These are phyloP conservation scores for Euplagia quadripunctaria DNA, from an alignment of 2,888 invertebrate genomes.

Conservation along the genomic window DNA sequence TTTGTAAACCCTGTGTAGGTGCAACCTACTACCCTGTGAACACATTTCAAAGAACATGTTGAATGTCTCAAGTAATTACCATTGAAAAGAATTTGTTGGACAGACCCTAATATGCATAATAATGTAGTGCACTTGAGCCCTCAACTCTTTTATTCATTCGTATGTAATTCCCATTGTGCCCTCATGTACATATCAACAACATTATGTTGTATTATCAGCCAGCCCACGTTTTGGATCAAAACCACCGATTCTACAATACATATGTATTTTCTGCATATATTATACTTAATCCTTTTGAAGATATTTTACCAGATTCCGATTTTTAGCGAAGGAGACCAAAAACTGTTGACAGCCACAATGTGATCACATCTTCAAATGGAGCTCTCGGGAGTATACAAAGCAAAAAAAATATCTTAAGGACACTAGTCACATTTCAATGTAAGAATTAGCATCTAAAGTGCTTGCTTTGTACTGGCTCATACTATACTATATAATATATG, in stretches of 20 bases:
- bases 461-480: background rate
- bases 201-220: background rate
- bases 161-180: conserved; percentile 65
- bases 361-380: background rate
- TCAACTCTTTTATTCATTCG: conserved; percentile 65
- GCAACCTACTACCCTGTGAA: conserved; percentile 33
- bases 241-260: background rate
- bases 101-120: conserved; percentile 60
- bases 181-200: conserved; percentile 4
- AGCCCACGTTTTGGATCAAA: background rate
- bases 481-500: too few species aligned
- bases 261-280: background rate
- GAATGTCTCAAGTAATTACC: conserved; percentile 40
- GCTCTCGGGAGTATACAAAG: too few species aligned
- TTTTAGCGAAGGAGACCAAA: background rate
- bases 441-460: background rate
- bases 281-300: background rate
- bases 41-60: conserved; percentile 47
- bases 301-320: background rate
- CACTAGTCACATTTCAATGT: background rate
- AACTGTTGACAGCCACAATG: background rate
- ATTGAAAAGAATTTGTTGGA: conserved; percentile 30
- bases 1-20: too few species aligned
- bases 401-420: background rate
- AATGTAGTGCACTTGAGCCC: conserved; percentile 66